Evolutionary conservation across 2,113 vertebrate species (phyloP).

Genomic region (Nansenia antarctica): DNA sequence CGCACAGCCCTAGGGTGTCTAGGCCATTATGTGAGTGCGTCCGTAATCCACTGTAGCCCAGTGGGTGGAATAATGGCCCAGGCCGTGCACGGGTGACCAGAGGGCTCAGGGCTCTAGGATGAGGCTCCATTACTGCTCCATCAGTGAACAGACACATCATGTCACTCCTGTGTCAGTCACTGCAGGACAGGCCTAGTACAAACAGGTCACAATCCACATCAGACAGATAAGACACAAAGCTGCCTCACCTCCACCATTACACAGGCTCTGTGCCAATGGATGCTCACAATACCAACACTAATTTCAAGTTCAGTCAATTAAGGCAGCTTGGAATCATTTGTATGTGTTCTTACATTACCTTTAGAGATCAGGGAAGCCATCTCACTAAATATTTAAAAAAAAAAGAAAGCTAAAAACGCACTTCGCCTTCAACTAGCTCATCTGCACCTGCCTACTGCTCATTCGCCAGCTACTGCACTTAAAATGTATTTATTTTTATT

Average conservation of each 20-base stretch:
- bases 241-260: neutral
- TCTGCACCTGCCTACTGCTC: no score
- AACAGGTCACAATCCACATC: neutral
- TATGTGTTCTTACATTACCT: no score
- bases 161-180: neutral
- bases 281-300: neutral
- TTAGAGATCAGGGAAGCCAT: no score
- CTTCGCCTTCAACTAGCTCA: no score
- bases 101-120: neutral
- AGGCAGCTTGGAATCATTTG: slow-evolving; percentile 31
- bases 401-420: no score
- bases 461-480: no score
- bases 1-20: neutral
- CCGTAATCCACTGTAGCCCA: neutral
- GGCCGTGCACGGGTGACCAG: neutral
- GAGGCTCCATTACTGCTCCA: neutral
- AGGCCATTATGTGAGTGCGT: slow-evolving; percentile 1
- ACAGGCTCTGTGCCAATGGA: slow-evolving; percentile 1
- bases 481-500: no score
- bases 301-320: slow-evolving; percentile 14
- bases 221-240: neutral
- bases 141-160: neutral
- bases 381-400: no score
- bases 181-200: neutral
- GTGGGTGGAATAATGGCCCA: neutral